phyloP scores from a whole-genome alignment of 1,140 invertebrate species.

The Melitaea cinxia region DNA sequence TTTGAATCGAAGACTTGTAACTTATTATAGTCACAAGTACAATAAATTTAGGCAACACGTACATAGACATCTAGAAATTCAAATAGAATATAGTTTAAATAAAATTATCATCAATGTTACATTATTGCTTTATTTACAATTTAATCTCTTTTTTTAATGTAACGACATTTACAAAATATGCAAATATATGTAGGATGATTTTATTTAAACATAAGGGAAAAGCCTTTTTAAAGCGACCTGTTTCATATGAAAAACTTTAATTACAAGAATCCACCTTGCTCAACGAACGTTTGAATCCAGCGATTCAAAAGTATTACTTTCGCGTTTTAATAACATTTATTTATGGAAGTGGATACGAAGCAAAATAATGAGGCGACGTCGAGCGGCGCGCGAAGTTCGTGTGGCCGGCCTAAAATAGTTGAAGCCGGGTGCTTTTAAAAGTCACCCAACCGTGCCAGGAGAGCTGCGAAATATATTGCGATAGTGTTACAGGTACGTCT shows the following conservation, averaged over 20 bases:
- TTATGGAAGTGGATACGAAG: constrained; percentile 17
- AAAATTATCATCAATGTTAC: too few relatives aligned
- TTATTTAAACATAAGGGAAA: constrained; percentile 1
- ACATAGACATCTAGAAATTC: too few relatives aligned
- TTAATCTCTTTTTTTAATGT: constrained; percentile 1
- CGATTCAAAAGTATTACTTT: constrained; percentile 38
- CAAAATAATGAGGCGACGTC: constrained; percentile 33
- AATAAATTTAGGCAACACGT: too few relatives aligned
- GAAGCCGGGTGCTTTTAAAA: constrained; percentile 15
- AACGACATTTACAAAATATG: constrained; percentile 4
- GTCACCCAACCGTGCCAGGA: constrained; percentile 11
- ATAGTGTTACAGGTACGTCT: background rate
- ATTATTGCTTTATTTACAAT: background rate
- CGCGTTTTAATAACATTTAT: constrained; percentile 30
- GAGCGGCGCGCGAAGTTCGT: constrained; percentile 3
- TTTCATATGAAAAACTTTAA: constrained; percentile 18
- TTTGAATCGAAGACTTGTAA: too few relatives aligned
- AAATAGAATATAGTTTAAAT: too few relatives aligned
- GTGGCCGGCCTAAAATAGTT: constrained; percentile 6
- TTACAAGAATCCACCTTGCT: constrained; percentile 14
- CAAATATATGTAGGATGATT: constrained; percentile 4
- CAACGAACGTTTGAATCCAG: constrained; percentile 21
- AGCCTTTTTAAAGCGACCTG: constrained; percentile 5
- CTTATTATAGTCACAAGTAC: too few relatives aligned
- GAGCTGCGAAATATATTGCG: constrained; percentile 15